Conservation (phyloP, 2,888 invertebrate species). For the Cyaniris semiargus region DNA sequence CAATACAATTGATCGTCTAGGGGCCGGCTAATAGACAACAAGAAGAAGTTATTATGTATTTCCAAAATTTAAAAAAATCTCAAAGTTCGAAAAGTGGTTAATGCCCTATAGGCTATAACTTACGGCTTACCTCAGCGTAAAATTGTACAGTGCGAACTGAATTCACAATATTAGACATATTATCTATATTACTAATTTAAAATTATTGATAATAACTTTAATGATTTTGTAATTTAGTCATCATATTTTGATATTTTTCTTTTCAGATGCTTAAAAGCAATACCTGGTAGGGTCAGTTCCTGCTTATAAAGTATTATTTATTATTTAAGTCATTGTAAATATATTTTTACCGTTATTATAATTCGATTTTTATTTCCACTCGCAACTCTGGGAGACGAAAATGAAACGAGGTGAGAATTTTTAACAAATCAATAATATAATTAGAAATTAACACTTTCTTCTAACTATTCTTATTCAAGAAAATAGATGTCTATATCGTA, state of each 20-base stretch:
- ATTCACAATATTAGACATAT: too few relatives aligned
- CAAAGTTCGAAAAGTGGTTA: too few relatives aligned
- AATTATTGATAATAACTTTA: too few relatives aligned
- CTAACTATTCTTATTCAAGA: constrained; percentile 65
- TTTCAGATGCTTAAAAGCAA: constrained; percentile 40
- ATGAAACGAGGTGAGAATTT: constrained; percentile 54
- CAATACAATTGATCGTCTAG: too few relatives aligned
- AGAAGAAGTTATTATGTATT: too few relatives aligned
- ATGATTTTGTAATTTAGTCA: background rate
- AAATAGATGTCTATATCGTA: constrained; percentile 63
- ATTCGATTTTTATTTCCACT: background rate
- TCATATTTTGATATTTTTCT: constrained; percentile 2
- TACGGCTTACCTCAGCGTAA: too few relatives aligned
- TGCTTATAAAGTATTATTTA: constrained; percentile 24
- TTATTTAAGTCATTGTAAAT: constrained; percentile 11
- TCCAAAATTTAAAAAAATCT: too few relatives aligned
- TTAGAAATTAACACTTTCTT: constrained; percentile 73
- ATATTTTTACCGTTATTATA: constrained; percentile 21
- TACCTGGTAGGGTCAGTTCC: background rate
- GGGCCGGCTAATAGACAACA: too few relatives aligned
- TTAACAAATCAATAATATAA: constrained; percentile 77
- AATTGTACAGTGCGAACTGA: too few relatives aligned
- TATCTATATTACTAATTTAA: too few relatives aligned
- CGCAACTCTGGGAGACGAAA: constrained; percentile 44
- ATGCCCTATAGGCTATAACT: too few relatives aligned